These are phyloP conservation scores for Pegoplata infirma DNA, from an alignment of 2,888 invertebrate species.

Conservation along the genomic window DNA sequence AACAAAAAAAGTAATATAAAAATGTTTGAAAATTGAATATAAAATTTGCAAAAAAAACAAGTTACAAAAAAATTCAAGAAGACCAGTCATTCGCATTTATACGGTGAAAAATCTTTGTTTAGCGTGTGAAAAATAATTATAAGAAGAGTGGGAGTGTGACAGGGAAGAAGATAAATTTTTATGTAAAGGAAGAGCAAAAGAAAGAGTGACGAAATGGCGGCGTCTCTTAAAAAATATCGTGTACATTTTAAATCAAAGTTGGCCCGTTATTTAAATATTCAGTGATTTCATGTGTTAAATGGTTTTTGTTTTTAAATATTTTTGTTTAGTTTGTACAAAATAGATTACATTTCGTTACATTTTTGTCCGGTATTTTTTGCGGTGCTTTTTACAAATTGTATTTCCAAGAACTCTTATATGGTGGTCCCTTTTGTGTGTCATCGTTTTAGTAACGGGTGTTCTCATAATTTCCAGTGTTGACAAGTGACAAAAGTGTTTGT, in stretches of 20 bases:
- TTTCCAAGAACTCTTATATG: neutral
- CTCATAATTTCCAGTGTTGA: slow-evolving; percentile 23
- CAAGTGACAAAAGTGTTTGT: neutral
- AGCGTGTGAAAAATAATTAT: slow-evolving; percentile 40
- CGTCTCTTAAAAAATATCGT: neutral
- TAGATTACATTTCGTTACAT: slow-evolving; percentile 67
- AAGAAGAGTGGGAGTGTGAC: slow-evolving; percentile 16
- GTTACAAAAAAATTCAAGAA: neutral
- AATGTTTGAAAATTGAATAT: slow-evolving; percentile 16
- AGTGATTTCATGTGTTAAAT: neutral
- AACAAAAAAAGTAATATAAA: neutral
- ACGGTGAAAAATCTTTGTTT: slow-evolving; percentile 55
- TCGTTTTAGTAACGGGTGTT: neutral
- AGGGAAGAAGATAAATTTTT: neutral
- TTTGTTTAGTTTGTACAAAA: neutral
- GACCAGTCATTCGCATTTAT: slow-evolving; percentile 64
- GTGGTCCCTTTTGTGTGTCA: slow-evolving; percentile 28
- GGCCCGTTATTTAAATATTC: neutral
- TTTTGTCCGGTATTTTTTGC: slow-evolving; percentile 72
- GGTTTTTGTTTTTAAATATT: neutral
- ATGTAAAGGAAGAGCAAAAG: neutral
- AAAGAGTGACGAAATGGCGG: neutral
- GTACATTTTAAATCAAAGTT: neutral
- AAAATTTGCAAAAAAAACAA: slow-evolving; percentile 13
- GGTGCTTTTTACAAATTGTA: neutral